Base-by-base conservation (phyloP, 2,888 invertebrate species). In the Chrysomela aeneicollis region DNA sequence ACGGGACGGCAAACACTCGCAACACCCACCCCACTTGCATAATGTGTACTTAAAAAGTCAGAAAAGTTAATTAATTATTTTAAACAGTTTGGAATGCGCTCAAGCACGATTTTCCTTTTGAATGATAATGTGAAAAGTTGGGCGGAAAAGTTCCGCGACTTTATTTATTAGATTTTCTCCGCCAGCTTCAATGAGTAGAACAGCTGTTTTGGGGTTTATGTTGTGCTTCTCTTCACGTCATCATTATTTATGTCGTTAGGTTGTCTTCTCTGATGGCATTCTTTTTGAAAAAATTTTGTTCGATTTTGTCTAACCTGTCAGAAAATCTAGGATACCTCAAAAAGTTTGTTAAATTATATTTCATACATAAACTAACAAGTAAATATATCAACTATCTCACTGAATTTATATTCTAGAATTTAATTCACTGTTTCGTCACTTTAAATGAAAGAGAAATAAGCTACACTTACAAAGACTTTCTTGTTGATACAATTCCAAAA, bases 61-160 rank as follows among this genome's bases (percentile, higher is more conserved):
- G 74, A 76, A 76, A 79, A 80, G 77, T 80, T 80, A 81, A 82
- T 81, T 81, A 81, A 81, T 80, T 81, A 79, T 78, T 78, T 79
- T 79, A 80, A 81, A 79, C 77, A 75, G 75, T 78, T 78, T 75
- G 70, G 70, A 74, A 74, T 73, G 72, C 66, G 74, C 72, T 71
- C 65, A 72, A 73, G 71, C 71, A 72, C 72, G 74, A 77, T 75
- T 78, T 77, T 75, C 75, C 76, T 77, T 66, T 76, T 79, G 78
- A 78, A 78, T 78, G 76, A 77, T 77, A 77, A 76, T 75, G 76
- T 68, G 73, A 73, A 74, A 76, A 75, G 73, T 76, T 74, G 60
- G 60, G 61, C 57, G 66, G 64, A 59, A 67, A 70, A 69, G 66
- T 69, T 67, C 64, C 63, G 63, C 59, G 66, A 67, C 67, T 72